Conservation (phyloP, 2,113 vertebrate species). For the Dipodomys merriami region DNA sequence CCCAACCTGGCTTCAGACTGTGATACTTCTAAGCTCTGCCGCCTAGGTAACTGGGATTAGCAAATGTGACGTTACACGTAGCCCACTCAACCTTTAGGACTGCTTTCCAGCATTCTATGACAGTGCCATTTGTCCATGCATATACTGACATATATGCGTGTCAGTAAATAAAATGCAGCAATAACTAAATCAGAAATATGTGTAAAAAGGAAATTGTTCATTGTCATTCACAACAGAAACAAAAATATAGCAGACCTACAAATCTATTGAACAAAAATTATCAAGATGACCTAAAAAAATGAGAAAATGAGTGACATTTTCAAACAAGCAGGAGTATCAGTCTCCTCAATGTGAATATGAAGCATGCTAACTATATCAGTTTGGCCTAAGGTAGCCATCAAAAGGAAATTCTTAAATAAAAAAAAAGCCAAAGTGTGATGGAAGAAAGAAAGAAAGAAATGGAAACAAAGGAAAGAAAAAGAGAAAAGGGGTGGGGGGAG, state of each 20-base stretch:
- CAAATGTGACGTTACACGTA: too few species aligned
- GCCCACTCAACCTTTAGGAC: too few species aligned
- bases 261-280: constrained; percentile 1
- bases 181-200: not conserved
- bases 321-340: not conserved
- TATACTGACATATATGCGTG: too few species aligned
- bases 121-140: not conserved
- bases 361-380: constrained; percentile 28
- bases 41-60: too few species aligned
- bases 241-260: not conserved
- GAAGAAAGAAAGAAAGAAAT: not conserved
- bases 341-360: not conserved
- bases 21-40: too few species aligned
- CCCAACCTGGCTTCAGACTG: too few species aligned
- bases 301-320: constrained; percentile 17
- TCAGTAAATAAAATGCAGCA: not conserved
- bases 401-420: not conserved
- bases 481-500: not conserved
- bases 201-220: not conserved
- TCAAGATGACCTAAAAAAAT: constrained; percentile 29
- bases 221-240: constrained; percentile 19
- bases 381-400: not conserved
- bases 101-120: not conserved
- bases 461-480: not conserved
- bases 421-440: not conserved